These are phyloP conservation scores for Pseudochirops corinnae DNA, from an alignment of 2,797 vertebrate species.

Conservation along the genomic window DNA sequence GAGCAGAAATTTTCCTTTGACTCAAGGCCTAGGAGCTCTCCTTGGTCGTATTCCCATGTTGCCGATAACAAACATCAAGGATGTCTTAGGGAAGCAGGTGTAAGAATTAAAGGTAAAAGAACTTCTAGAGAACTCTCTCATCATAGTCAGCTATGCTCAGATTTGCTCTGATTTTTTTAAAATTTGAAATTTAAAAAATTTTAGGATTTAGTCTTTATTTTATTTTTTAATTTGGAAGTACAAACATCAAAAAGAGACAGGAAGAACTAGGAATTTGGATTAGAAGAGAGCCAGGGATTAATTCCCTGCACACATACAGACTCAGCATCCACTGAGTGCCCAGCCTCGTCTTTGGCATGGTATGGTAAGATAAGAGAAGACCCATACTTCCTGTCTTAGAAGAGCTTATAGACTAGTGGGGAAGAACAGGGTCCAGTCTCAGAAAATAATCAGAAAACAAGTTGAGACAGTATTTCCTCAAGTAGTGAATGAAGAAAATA, in stretches of 20 bases:
- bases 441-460: background rate
- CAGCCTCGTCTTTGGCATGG: background rate
- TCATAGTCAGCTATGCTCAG: background rate
- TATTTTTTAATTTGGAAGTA: background rate
- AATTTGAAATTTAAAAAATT: background rate
- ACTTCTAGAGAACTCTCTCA: background rate
- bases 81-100: slow-evolving; percentile 8
- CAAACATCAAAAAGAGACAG: background rate
- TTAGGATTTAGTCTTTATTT: background rate
- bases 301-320: background rate
- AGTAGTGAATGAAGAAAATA: background rate
- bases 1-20: background rate
- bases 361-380: background rate
- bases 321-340: background rate
- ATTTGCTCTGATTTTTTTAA: background rate
- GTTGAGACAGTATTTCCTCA: background rate
- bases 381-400: background rate
- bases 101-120: background rate
- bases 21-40: background rate
- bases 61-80: background rate
- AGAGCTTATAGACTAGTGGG: background rate
- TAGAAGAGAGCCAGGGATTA: background rate
- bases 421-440: background rate
- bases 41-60: background rate
- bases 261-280: background rate